Conservation (phyloP, 1,140 invertebrate species). For the Penaeus japonicus region DNA sequence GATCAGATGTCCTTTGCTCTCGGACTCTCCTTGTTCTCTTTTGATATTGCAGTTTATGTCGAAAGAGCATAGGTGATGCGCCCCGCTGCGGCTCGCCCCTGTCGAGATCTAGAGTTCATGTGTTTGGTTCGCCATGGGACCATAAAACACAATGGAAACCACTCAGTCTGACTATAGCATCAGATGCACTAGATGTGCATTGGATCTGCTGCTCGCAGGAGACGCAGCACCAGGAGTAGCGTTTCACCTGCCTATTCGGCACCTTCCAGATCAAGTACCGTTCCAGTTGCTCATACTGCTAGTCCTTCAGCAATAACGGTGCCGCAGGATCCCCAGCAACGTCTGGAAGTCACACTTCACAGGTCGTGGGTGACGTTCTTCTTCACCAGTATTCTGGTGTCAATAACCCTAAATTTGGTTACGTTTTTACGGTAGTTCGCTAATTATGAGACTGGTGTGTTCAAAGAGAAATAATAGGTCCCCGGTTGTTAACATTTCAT, state of each 20-base stretch:
- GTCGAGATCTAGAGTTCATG: too few species aligned
- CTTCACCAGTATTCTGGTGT: constrained; percentile 41
- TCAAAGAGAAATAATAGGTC: too few species aligned
- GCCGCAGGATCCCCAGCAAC: too few species aligned
- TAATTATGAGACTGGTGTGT: too few species aligned
- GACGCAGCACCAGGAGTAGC: background rate
- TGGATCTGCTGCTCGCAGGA: background rate
- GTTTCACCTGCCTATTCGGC: background rate
- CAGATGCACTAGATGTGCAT: too few species aligned
- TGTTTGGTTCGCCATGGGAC: background rate
- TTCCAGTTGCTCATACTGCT: background rate
- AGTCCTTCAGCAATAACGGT: background rate
- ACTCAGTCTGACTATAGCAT: too few species aligned
- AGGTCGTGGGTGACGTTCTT: constrained; percentile 48
- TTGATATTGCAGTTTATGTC: too few species aligned
- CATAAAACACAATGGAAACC: too few species aligned
- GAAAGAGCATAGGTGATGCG: background rate
- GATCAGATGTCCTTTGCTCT: too few species aligned
- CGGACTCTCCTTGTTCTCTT: background rate
- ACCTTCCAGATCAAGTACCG: background rate
- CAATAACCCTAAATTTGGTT: constrained; percentile 35
- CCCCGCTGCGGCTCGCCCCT: too few species aligned
- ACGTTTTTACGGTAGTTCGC: constrained; percentile 35
- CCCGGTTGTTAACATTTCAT: too few species aligned
- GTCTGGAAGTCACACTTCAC: background rate